phyloP scores from a whole-genome alignment of 1,140 invertebrate species.

The Formica exsecta region DNA sequence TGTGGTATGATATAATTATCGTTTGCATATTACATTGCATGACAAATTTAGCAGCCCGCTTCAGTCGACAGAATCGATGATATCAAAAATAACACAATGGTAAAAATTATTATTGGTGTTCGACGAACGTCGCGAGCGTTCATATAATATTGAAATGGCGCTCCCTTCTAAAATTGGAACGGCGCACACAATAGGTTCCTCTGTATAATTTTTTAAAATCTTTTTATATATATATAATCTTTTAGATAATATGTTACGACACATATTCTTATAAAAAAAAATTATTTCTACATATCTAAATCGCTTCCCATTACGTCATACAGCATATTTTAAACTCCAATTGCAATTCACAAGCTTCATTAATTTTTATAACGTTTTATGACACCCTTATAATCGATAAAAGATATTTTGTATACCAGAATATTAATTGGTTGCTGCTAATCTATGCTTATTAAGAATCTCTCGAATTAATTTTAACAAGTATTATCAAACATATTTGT shows the following conservation, averaged over 20 bases:
- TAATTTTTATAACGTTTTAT: not conserved
- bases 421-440: not conserved
- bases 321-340: not conserved
- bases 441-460: conserved; percentile 4
- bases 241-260: not conserved
- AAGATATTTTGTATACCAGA: not conserved
- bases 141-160: conserved; percentile 13
- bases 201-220: too few species aligned
- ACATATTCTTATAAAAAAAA: not conserved
- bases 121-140: not conserved
- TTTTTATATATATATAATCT: not conserved
- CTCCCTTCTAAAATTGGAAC: not conserved
- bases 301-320: not conserved
- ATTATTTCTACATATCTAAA: conserved; percentile 11
- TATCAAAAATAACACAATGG: conserved; percentile 32
- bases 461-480: not conserved
- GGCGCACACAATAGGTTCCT: not conserved
- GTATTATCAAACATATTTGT: not conserved
- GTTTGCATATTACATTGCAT: conserved; percentile 39
- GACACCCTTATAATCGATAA: not conserved
- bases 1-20: conserved; percentile 37
- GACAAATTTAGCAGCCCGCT: conserved; percentile 32
- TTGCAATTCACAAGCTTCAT: not conserved
- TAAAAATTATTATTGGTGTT: conserved; percentile 44
- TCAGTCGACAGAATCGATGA: conserved; percentile 8